Conservation (phyloP, 2,113 vertebrate genomes). For the Ellobius talpinus region DNA sequence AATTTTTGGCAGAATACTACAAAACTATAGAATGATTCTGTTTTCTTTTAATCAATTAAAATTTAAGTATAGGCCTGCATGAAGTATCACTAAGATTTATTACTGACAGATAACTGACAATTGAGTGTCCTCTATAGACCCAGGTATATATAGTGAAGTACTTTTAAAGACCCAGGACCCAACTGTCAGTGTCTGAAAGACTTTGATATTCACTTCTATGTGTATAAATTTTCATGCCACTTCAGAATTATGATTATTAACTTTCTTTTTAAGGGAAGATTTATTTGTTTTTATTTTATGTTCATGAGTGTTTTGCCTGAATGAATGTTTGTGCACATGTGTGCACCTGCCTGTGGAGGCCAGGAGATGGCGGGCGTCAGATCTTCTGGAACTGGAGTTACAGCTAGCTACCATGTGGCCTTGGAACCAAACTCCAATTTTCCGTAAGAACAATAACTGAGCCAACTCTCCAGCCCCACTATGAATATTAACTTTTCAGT, state of each 20-base stretch:
- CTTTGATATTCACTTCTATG: neutral
- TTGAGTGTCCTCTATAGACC: neutral
- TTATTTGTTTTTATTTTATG: neutral
- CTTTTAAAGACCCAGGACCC: too few relatives aligned
- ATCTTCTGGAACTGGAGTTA: neutral
- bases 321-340: neutral
- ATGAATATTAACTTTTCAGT: neutral
- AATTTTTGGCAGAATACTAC: neutral
- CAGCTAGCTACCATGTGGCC: neutral
- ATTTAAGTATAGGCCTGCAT: neutral
- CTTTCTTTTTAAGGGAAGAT: neutral
- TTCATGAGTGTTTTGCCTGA: neutral
- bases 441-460: neutral
- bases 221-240: neutral
- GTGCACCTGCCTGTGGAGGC: neutral
- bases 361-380: neutral
- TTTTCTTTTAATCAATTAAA: neutral
- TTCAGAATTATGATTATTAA: neutral
- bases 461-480: neutral
- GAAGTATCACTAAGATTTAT: neutral
- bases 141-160: neutral
- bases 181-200: neutral
- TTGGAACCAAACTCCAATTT: neutral
- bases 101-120: neutral
- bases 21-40: neutral